phyloP scores from a whole-genome alignment of 2,113 vertebrate species.

The Tautogolabrus adspersus region DNA sequence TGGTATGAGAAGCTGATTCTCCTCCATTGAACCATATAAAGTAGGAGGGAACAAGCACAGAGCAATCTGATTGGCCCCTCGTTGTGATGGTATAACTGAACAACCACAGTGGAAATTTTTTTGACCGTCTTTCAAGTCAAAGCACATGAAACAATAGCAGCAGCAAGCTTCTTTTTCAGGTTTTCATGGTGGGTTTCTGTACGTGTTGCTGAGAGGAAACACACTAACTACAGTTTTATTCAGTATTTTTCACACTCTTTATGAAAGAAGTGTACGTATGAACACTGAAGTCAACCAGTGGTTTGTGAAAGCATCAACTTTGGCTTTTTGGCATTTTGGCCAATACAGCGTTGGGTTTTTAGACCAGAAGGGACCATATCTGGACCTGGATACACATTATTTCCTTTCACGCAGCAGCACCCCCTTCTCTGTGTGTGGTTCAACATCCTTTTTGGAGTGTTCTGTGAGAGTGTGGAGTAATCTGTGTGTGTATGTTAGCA shows the following conservation, averaged over 20 bases:
- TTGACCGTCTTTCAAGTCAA: too few species aligned
- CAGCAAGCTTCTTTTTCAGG: background rate
- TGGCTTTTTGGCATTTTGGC: too few species aligned
- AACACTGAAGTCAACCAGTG: too few species aligned
- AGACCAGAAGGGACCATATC: too few species aligned
- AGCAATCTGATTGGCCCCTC: conserved; percentile 46
- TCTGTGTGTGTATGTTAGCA: too few species aligned
- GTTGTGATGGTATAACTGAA: background rate
- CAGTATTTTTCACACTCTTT: background rate
- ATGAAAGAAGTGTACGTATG: background rate
- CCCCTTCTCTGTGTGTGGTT: too few species aligned
- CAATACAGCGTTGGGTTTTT: too few species aligned
- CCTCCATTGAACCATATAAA: background rate
- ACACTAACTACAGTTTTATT: background rate
- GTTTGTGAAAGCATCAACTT: too few species aligned
- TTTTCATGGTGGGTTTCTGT: background rate
- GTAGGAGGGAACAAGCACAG: conserved; percentile 32
- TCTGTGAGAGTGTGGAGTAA: too few species aligned
- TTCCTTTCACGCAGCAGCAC: too few species aligned
- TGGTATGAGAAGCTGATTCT: background rate
- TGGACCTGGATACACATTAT: too few species aligned
- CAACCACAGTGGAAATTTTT: background rate
- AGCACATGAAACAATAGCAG: background rate
- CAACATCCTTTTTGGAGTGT: too few species aligned
- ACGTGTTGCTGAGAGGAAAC: background rate